Evolutionary conservation across 2,113 vertebrate genomes (phyloP).

Genomic region (Coturnix japonica): DNA sequence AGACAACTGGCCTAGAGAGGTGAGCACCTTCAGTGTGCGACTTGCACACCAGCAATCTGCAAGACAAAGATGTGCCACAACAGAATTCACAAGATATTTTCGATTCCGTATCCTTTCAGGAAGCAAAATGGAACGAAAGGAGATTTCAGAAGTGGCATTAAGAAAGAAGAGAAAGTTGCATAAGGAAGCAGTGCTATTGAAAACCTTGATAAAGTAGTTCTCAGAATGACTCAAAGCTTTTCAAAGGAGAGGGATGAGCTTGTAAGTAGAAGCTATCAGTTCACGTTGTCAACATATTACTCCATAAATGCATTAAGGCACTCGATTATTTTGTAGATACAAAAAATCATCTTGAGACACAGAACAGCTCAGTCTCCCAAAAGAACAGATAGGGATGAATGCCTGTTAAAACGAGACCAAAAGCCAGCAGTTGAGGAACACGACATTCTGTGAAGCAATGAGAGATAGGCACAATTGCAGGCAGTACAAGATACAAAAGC

Average conservation of each 20-base stretch:
- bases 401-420: background rate
- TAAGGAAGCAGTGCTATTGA: background rate
- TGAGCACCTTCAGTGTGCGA: background rate
- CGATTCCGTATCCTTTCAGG: background rate
- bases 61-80: background rate
- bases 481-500: background rate
- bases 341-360: background rate
- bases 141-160: background rate
- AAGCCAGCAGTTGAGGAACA: background rate
- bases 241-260: rapidly evolving
- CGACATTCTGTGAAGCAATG: rapidly evolving
- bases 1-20: background rate
- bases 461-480: background rate
- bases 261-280: no score
- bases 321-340: background rate
- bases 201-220: background rate
- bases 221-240: background rate
- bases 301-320: background rate
- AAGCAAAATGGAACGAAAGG: background rate
- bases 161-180: background rate
- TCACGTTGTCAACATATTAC: background rate
- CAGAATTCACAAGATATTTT: background rate
- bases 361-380: background rate
- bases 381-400: background rate
- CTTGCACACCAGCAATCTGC: background rate